Percentiles rank a stretch among this genome's conserved stretches.
phyloP scores from a whole-genome alignment of 1,140 invertebrate genomes.

The Colletes latitarsis region DNA sequence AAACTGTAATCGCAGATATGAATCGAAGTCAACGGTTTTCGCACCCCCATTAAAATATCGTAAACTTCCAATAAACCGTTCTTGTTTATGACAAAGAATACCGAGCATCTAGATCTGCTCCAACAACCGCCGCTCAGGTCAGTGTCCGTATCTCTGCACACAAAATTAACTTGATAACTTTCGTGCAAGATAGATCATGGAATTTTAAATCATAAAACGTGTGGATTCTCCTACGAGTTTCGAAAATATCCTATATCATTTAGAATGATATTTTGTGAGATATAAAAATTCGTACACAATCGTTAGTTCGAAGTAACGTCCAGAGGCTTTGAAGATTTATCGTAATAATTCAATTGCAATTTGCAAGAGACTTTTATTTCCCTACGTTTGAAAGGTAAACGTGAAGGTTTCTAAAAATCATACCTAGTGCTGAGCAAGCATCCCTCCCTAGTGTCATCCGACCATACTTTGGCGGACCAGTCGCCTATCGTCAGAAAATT shows the following conservation, averaged over 20 bases:
- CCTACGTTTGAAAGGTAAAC: too few species aligned
- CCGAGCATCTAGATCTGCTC: conserved; percentile 87
- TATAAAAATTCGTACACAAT: too few species aligned
- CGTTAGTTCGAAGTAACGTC: too few species aligned
- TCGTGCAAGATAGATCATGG: too few species aligned
- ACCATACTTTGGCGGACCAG: conserved; percentile 93
- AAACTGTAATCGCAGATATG: conserved; percentile 87
- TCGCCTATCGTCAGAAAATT: conserved; percentile 95
- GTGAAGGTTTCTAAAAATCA: neutral
- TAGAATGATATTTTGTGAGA: too few species aligned
- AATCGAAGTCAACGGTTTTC: conserved; percentile 88
- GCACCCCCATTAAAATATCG: conserved; percentile 91
- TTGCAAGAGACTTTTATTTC: neutral
- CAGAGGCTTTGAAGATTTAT: too few species aligned
- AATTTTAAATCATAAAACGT: too few species aligned
- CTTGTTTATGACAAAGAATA: conserved; percentile 74
- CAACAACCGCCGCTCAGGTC: conserved; percentile 91
- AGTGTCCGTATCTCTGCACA: conserved; percentile 2
- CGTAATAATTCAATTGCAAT: too few species aligned
- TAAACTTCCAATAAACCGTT: conserved; percentile 93
- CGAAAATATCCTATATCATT: too few species aligned
- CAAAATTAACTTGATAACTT: too few species aligned
- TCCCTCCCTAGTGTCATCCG: conserved; percentile 93
- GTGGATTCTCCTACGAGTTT: too few species aligned
- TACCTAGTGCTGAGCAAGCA: conserved; percentile 89